Evolutionary conservation across 2,888 invertebrate species (phyloP).

Genomic region (Limnephilus auricula): DNA sequence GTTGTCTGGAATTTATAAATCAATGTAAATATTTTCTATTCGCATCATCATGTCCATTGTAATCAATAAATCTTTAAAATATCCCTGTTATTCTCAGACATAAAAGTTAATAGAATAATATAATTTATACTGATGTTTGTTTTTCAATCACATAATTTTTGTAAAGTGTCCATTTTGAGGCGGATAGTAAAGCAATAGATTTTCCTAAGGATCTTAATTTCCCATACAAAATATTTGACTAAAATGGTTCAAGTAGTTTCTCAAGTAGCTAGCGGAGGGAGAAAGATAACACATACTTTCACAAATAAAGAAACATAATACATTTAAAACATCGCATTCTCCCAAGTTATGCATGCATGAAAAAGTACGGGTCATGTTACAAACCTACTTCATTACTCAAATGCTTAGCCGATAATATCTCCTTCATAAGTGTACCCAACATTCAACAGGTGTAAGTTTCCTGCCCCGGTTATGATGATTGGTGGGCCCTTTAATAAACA

Average conservation of each 20-base stretch:
- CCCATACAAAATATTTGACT: neutral
- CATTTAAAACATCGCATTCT: slow-evolving; percentile 46
- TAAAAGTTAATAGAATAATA: too few relatives aligned
- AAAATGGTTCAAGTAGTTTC: neutral
- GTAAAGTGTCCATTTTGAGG: too few relatives aligned
- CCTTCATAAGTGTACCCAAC: slow-evolving; percentile 57
- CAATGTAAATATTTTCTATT: too few relatives aligned
- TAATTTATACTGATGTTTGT: too few relatives aligned
- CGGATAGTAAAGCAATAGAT: too few relatives aligned
- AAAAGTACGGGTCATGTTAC: slow-evolving; percentile 59
- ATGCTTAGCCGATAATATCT: slow-evolving; percentile 65
- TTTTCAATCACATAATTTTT: too few relatives aligned
- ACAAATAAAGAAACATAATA: slow-evolving; percentile 45
- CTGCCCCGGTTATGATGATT: slow-evolving; percentile 39
- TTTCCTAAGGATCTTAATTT: neutral
- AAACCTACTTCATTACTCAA: slow-evolving; percentile 62
- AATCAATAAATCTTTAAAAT: too few relatives aligned
- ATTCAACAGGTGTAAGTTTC: slow-evolving; percentile 63
- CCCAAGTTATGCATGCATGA: slow-evolving; percentile 53
- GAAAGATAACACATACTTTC: slow-evolving; percentile 26
- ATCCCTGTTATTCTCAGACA: too few relatives aligned
- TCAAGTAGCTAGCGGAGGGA: neutral
- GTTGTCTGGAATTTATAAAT: too few relatives aligned
- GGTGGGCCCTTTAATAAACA: slow-evolving; percentile 11
- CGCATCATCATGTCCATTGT: too few relatives aligned